Evolutionary conservation across 2,797 vertebrate genomes (phyloP).

Genomic region (Heliangelus exortis): DNA sequence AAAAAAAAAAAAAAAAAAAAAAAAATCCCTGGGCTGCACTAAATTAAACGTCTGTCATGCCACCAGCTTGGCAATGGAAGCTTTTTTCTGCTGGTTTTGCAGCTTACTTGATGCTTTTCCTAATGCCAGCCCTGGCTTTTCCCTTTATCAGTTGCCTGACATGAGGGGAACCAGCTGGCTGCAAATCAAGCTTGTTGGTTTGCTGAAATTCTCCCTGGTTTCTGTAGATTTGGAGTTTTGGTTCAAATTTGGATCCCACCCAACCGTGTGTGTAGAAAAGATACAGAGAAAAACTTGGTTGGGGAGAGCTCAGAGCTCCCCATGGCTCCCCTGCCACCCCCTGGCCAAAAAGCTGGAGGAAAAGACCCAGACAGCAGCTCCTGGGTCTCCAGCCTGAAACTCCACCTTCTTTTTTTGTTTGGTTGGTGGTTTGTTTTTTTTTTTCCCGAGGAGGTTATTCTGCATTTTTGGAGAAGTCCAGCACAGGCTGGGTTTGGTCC

Average conservation of each 20-base stretch:
- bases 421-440: background rate
- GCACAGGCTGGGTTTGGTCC: background rate
- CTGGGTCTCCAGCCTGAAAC: background rate
- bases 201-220: constrained; percentile 40
- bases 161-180: constrained; percentile 47
- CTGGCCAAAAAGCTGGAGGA: background rate
- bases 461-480: background rate
- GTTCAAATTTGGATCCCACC: constrained; percentile 31
- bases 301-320: background rate
- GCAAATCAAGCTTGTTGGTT: constrained; percentile 40
- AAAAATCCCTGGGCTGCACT: constrained; percentile 5
- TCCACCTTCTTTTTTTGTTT: too few relatives aligned
- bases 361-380: rapidly evolving
- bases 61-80: constrained; percentile 13
- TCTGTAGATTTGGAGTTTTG: constrained; percentile 32
- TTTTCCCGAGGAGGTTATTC: background rate
- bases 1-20: background rate
- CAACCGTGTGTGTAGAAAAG: background rate
- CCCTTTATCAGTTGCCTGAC: constrained; percentile 59
- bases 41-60: constrained; percentile 24
- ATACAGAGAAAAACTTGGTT: background rate
- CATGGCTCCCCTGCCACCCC: rapidly evolving
- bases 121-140: constrained; percentile 51
- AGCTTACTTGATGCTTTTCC: constrained; percentile 29
- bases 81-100: constrained; percentile 61